Conservation (phyloP, 2,888 invertebrate species). For the Flabesymbios commensalis region DNA sequence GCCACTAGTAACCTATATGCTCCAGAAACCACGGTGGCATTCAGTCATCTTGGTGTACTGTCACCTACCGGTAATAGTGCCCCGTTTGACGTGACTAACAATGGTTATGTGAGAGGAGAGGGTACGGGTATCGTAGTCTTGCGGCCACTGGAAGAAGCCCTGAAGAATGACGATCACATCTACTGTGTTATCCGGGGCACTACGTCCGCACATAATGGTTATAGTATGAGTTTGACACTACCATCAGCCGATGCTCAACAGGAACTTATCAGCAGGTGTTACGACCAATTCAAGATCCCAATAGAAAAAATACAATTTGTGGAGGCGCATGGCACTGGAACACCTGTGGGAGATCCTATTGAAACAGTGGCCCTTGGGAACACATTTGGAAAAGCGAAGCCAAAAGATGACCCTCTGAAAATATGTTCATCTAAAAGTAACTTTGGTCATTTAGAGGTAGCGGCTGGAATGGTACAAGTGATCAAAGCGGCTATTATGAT, state of each 20-base stretch:
- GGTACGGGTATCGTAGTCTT: constrained; percentile 52
- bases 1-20: constrained; percentile 46
- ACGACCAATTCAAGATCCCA: constrained; percentile 16
- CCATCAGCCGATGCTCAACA: constrained; percentile 27
- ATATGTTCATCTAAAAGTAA: constrained; percentile 24
- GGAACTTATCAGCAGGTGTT: constrained; percentile 18
- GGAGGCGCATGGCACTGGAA: constrained; percentile 58
- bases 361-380: constrained; percentile 40
- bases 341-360: constrained; percentile 53
- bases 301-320: constrained; percentile 35
- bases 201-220: constrained; percentile 52
- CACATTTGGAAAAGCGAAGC: constrained; percentile 11
- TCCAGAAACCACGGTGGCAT: constrained; percentile 43
- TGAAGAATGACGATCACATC: constrained; percentile 33
- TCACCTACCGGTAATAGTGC: constrained; percentile 50
- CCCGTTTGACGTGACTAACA: constrained; percentile 53
- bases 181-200: constrained; percentile 42
- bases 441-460: constrained; percentile 26
- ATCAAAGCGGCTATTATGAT: constrained; percentile 21
- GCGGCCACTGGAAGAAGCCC: constrained; percentile 41
- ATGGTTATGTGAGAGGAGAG: constrained; percentile 59
- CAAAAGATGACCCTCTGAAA: constrained; percentile 5
- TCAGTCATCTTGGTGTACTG: constrained; percentile 45
- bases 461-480: constrained; percentile 26
- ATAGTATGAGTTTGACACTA: constrained; percentile 47